phyloP scores from a whole-genome alignment of 2,888 invertebrate genomes.

The Cetonia aurata region DNA sequence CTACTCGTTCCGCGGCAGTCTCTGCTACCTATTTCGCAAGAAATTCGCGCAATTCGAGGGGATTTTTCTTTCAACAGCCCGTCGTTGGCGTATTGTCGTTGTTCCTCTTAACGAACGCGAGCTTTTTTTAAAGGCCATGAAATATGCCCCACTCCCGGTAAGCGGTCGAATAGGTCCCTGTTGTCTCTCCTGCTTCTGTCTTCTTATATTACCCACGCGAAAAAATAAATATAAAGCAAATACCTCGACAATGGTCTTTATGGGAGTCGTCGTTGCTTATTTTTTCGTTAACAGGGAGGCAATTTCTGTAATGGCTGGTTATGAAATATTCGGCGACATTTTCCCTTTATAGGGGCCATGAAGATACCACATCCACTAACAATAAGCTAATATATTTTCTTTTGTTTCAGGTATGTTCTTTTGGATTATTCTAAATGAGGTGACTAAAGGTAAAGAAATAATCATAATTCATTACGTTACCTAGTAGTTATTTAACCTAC shows the following conservation, averaged over 20 bases:
- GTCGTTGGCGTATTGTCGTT: slow-evolving; percentile 1
- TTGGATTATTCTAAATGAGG: neutral
- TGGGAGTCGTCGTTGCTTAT: slow-evolving; percentile 21
- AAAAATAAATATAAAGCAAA: slow-evolving; percentile 39
- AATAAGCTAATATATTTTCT: slow-evolving; percentile 10
- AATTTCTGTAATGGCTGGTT: slow-evolving; percentile 38
- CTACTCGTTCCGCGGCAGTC: slow-evolving; percentile 1
- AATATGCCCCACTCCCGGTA: slow-evolving; percentile 18
- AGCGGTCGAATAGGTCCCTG: slow-evolving; percentile 24
- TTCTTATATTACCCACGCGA: slow-evolving; percentile 27
- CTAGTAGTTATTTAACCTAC: too few species aligned
- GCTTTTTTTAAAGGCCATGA: slow-evolving; percentile 34
- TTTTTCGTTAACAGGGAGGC: slow-evolving; percentile 31
- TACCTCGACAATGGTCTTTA: slow-evolving; percentile 23
- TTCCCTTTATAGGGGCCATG: neutral
- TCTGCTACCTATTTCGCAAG: slow-evolving; percentile 13
- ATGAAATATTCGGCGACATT: slow-evolving; percentile 8
- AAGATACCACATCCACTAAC: neutral
- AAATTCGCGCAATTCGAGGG: slow-evolving; percentile 27
- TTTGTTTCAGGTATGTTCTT: slow-evolving; percentile 29
- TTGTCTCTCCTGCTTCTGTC: neutral
- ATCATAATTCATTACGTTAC: too few species aligned
- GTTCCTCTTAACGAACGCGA: slow-evolving; percentile 6
- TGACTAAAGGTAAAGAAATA: neutral
- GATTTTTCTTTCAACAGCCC: slow-evolving; percentile 7